A percentile compares a stretch with the other conserved stretches of the same genome.
These are phyloP conservation scores for Pandemis corylana DNA, from an alignment of 2,888 invertebrate genomes.

Conservation along the genomic window DNA sequence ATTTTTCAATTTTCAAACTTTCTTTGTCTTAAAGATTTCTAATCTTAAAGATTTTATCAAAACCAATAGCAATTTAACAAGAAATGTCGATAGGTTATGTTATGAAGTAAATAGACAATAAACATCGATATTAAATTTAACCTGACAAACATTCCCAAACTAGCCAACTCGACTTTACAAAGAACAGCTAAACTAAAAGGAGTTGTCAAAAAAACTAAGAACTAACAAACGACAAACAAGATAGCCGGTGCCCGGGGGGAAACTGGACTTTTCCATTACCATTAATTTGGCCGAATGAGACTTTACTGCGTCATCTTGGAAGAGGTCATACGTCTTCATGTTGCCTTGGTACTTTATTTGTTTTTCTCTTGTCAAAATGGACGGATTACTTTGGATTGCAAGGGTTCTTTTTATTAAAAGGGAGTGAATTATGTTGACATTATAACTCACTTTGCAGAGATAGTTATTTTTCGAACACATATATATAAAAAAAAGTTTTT, in stretches of 20 bases:
- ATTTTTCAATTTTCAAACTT: too few relatives aligned
- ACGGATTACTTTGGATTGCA: neutral
- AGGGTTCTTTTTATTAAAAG: constrained; percentile 1
- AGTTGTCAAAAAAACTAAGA: constrained; percentile 32
- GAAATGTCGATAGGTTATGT: neutral
- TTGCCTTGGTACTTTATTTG: constrained; percentile 51
- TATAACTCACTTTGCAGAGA: too few relatives aligned
- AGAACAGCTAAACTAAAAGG: constrained; percentile 31
- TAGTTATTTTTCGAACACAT: too few relatives aligned
- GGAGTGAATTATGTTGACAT: neutral
- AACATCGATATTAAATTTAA: constrained; percentile 4
- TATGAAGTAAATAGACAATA: neutral
- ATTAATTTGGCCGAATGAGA: constrained; percentile 65
- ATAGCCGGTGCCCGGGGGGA: constrained; percentile 43
- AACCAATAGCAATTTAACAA: neutral
- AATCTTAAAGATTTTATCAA: neutral
- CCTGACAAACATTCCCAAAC: neutral
- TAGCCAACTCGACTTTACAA: constrained; percentile 19
- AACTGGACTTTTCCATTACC: constrained; percentile 70
- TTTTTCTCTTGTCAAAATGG: constrained; percentile 44
- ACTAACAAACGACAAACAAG: constrained; percentile 38
- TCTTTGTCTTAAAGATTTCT: too few relatives aligned
- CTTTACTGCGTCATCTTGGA: constrained; percentile 62
- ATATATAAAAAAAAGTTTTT: too few relatives aligned
- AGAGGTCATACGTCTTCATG: constrained; percentile 62